Conservation (phyloP, 2,888 invertebrate genomes). For the Sesia bembeciformis region DNA sequence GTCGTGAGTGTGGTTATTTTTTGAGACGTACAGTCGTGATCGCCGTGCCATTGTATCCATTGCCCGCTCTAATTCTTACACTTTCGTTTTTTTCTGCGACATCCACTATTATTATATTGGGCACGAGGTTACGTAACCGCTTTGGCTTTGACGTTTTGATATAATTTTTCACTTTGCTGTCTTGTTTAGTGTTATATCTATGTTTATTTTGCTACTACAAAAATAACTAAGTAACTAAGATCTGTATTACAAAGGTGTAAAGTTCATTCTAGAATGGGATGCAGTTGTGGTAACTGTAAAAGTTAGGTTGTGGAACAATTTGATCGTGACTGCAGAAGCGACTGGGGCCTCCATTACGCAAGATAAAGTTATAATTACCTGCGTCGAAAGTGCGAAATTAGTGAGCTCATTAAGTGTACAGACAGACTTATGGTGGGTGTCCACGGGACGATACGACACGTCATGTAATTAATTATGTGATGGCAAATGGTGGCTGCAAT, state of each 20-base stretch:
- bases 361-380: constrained; percentile 58
- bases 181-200: constrained; percentile 28
- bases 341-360: constrained; percentile 54
- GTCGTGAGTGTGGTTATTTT: constrained; percentile 6
- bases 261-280: not conserved
- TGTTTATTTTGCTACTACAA: not conserved
- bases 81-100: constrained; percentile 70
- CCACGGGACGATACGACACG: not conserved
- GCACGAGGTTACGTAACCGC: constrained; percentile 67
- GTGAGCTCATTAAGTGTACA: constrained; percentile 10
- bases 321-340: constrained; percentile 68
- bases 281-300: constrained; percentile 10
- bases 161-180: constrained; percentile 56
- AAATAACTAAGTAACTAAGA: not conserved
- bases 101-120: constrained; percentile 64
- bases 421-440: not conserved
- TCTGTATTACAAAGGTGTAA: not conserved
- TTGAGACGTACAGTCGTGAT: constrained; percentile 35
- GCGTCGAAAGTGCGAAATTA: constrained; percentile 67
- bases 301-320: constrained; percentile 28
- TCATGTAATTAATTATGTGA: not conserved
- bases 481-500: too few species aligned
- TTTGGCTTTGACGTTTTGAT: constrained; percentile 66
- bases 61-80: constrained; percentile 61
- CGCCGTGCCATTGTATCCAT: constrained; percentile 58